These are phyloP conservation scores for Aphelinus atriplicis DNA, from an alignment of 1,140 invertebrate species.

Conservation along the genomic window DNA sequence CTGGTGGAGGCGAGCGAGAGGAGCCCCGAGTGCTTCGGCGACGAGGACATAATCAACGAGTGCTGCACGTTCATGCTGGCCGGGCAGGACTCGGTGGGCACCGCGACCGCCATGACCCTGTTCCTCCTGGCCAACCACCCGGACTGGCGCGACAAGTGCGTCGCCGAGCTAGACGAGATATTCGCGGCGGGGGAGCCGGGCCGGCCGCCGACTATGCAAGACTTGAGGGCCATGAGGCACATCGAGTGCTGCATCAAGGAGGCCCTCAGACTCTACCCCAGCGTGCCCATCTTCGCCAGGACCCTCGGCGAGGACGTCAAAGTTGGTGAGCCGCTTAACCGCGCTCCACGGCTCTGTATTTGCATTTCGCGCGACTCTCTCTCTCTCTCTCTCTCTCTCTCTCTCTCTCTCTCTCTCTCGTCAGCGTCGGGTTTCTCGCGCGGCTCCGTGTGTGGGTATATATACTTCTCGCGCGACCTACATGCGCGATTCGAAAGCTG, in stretches of 20 bases:
- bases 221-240: conserved; percentile 71
- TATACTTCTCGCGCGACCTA: no score
- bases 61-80: conserved; percentile 81
- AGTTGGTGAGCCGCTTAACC: conserved; percentile 51
- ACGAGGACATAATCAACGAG: conserved; percentile 77
- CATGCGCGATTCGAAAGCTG: no score
- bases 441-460: no score
- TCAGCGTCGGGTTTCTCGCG: no score
- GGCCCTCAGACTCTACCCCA: conserved; percentile 73
- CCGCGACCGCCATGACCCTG: conserved; percentile 70
- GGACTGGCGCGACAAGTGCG: conserved; percentile 71
- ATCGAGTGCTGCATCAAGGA: conserved; percentile 78
- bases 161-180: conserved; percentile 70
- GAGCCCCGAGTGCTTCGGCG: conserved; percentile 68
- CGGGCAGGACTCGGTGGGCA: conserved; percentile 80
- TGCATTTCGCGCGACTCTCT: neutral
- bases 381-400: neutral
- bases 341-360: no score
- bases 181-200: conserved; percentile 59
- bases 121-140: conserved; percentile 71
- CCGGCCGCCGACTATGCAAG: conserved; percentile 66
- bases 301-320: conserved; percentile 69
- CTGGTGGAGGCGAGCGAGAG: conserved; percentile 73
- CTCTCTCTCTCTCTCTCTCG: neutral
- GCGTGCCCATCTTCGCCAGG: conserved; percentile 74